Evolutionary conservation across 2,797 vertebrate species (phyloP).

Genomic region (Limnodromus scolopaceus): DNA sequence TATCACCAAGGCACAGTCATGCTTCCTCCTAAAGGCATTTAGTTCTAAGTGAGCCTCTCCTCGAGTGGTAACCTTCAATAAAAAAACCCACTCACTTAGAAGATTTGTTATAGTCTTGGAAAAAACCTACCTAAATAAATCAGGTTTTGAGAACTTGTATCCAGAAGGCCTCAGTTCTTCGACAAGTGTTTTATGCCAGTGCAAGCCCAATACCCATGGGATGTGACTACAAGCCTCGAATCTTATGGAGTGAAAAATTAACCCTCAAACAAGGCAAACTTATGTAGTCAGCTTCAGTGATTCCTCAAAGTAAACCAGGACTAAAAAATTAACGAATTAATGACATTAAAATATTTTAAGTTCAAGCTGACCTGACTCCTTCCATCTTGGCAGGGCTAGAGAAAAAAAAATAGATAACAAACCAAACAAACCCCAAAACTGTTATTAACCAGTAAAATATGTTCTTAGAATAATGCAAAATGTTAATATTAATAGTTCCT

Average conservation of each 20-base stretch:
- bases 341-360: background rate
- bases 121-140: background rate
- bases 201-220: background rate
- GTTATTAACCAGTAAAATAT: background rate
- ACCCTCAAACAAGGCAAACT: background rate
- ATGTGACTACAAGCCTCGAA: background rate
- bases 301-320: background rate
- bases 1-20: conserved; percentile 96
- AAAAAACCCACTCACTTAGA: background rate
- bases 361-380: background rate
- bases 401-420: background rate
- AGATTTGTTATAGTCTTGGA: background rate
- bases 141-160: background rate
- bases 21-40: conserved; percentile 95
- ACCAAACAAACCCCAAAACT: background rate
- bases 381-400: background rate
- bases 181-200: background rate
- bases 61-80: conserved; percentile 87
- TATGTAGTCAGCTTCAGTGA: background rate
- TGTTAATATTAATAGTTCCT: background rate
- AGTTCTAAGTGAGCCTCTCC: conserved; percentile 97
- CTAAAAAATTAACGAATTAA: background rate
- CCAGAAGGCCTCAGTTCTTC: background rate
- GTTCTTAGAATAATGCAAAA: background rate
- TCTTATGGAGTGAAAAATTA: background rate